Base-by-base conservation (phyloP, 2,888 invertebrate genomes). In the Acleris literana region DNA sequence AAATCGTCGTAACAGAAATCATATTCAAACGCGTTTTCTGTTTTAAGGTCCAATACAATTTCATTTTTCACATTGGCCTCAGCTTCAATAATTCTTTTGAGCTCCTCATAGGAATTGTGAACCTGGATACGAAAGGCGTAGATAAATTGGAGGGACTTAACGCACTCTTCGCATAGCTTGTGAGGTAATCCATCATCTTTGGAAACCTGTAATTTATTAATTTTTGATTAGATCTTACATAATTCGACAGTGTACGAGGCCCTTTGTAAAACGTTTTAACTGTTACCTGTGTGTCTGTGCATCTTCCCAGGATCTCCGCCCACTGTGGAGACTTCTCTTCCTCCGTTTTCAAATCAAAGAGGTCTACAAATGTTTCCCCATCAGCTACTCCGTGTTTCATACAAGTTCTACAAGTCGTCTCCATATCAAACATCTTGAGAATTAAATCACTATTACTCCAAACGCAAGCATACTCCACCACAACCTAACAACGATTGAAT, bases 131-230 rank as follows among this genome's bases (percentile, higher is more conserved):
- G 84, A 74, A 92, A 89, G 70, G 77, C 76, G 75, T 93, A 93
- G 11, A 93, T 82, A 7, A 89, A 82, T 63, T 93, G 83, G 17
- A 94, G 84, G 62, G 87, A 84, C 66, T 86, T 85, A 1, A 91
- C 87, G 79, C 95, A 95, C 7, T 86, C 82, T 69, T 84, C 74
- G 74, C 95, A 95, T 56, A 95, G 85, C 62, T 90, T 90, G 74
- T 94, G 93, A 0, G 95, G 95, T 63, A 95, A 78, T 48, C 93
- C 93, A 84, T 95, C 95, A 49, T 91, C 91, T 72, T 80, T 77
- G 16, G 77, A 73, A 2, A 90, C 80, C 93, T 93, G 76, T 22
- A 76, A 82, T 43, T 57, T 17, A 58, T 69, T 9, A 48, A 65
- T 48, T 44, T 29, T 44, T 52, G 46, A 63, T 51, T 49, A 57